Base-by-base conservation (phyloP, 2,888 invertebrate genomes). In the Trypoxylon attenuatum region DNA sequence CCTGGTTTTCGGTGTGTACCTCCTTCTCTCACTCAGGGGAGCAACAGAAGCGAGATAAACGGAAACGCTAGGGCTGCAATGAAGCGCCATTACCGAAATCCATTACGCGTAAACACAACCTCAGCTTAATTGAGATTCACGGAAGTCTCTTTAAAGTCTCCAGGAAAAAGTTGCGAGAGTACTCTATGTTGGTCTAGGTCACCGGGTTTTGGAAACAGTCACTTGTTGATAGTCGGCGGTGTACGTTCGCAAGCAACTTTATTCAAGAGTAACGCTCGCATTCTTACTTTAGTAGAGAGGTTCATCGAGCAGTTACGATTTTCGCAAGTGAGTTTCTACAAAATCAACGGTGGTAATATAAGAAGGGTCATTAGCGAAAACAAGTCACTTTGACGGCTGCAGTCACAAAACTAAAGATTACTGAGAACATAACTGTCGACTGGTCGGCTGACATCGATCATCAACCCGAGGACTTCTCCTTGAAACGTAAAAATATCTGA, bases 1-100 rank as follows among this genome's bases (percentile, higher is more conserved):
- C 80, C 80, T 75, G 79, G 71, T 80, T 80, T 78, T 74, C 53
- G 73, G 74, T 63, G 59, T 58, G 38, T 62, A 43, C 53, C 63
- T 69, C 47, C 46, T 65, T 42, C 15, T 18, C 38, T 39, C 33
- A 33, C 27, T 13, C 46, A 25, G 16, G 33, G 53, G 38, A 54
- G 21, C 46, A 49, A 50, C 47, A n/a, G 38, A 49, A 33, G 39
- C 47, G 29, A 59, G 52, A 49, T 53, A 66, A 56, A 56, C 71
- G 69, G 63, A 73, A 60, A 56, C 51, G 25, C 33, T 56, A 29
- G 16, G 13, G 5, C 21, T 29, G 21, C 33, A 29, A 19, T n/a
- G 22, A 21, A 10, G 15, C 19, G 10, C 8, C 19, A 29, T 53
- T 29, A 41, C 16, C 41, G 4, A 41, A 45, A n/a, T 46, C 46